Conservation (phyloP, 2,888 invertebrate genomes). For the Drosophila stalkeri region DNA sequence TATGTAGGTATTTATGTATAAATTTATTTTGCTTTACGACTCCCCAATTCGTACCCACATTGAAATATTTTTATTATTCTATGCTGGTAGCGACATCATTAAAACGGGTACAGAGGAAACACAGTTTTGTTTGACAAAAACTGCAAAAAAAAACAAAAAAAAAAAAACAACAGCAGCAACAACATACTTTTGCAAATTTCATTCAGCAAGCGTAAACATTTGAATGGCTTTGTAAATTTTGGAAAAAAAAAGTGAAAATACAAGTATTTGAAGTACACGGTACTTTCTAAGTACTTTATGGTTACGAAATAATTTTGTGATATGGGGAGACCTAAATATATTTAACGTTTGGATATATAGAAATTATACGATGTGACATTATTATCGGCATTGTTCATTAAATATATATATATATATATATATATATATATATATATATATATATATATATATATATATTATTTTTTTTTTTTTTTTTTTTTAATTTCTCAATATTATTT, state of each 20-base stretch:
- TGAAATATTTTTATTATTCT: conserved; percentile 26
- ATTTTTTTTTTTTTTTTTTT: too few relatives aligned
- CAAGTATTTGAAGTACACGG: not conserved
- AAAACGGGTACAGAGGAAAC: conserved; percentile 9
- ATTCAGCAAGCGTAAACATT: not conserved
- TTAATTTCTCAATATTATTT: too few relatives aligned
- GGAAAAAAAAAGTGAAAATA: not conserved
- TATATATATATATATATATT: too few relatives aligned
- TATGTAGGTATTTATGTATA: not conserved
- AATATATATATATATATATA: too few relatives aligned
- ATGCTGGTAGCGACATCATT: conserved; percentile 18
- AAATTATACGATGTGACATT: too few relatives aligned
- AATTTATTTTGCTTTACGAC: not conserved
- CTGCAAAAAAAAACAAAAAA: not conserved
- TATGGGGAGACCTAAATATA: not conserved
- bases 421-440: too few relatives aligned
- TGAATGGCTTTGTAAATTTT: not conserved
- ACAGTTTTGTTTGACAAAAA: not conserved
- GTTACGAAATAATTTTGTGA: too few relatives aligned
- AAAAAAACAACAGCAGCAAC: not conserved
- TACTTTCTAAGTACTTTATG: not conserved
- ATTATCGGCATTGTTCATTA: too few relatives aligned
- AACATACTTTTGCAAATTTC: conserved; percentile 9
- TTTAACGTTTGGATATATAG: not conserved
- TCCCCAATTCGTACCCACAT: conserved; percentile 8